Evolutionary conservation across 2,888 invertebrate genomes (phyloP).

Genomic region (Limnephilus marmoratus): DNA sequence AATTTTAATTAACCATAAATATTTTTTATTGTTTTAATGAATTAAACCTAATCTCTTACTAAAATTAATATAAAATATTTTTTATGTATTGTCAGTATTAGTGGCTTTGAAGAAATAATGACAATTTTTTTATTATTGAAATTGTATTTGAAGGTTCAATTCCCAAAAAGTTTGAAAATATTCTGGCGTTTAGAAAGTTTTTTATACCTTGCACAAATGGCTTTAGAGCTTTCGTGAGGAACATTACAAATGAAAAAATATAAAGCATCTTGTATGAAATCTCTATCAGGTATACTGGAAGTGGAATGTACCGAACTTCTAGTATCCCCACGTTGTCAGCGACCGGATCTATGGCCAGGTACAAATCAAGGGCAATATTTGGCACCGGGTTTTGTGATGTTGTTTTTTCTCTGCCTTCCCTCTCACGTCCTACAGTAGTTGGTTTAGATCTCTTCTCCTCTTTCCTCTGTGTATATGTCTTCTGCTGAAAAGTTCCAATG

Average conservation of each 20-base stretch:
- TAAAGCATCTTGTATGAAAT: constrained; percentile 46
- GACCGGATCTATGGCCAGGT: constrained; percentile 85
- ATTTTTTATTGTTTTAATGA: not conserved
- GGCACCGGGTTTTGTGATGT: constrained; percentile 68
- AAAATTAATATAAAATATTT: not conserved
- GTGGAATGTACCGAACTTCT: constrained; percentile 92
- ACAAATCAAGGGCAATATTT: constrained; percentile 71
- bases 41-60: not conserved
- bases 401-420: constrained; percentile 55
- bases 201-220: not conserved
- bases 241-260: not conserved
- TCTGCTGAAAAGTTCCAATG: not conserved
- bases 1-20: not conserved
- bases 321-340: constrained; percentile 92
- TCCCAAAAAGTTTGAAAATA: not conserved
- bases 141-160: not conserved
- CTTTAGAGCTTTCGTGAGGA: not conserved
- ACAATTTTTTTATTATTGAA: not conserved
- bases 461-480: constrained; percentile 22
- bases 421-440: constrained; percentile 14
- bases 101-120: not conserved
- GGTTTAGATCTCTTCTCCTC: constrained; percentile 7
- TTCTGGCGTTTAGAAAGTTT: not conserved
- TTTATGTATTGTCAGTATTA: not conserved
- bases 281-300: constrained; percentile 76